Base-by-base conservation (phyloP, 2,113 vertebrate genomes). In the Pygoscelis antarcticus region DNA sequence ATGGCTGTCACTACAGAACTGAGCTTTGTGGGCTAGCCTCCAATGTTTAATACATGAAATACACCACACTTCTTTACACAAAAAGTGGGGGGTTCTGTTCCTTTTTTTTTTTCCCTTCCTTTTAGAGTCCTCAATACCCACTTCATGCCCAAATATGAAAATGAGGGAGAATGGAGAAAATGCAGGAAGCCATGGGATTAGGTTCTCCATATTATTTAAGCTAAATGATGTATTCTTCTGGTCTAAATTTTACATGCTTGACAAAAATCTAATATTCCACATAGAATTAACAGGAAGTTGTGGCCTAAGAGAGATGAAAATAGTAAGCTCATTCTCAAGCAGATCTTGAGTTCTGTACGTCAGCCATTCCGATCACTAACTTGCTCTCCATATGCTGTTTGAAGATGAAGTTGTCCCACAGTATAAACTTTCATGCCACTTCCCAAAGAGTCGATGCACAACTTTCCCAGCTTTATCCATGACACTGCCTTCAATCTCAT, bases 341-440 rank as follows among this genome's bases (percentile, higher is more conserved):
- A 93, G 27, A 76, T 85, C 30, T 84, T 44, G 57, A 46, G 44
- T 85, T 69, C 62, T 83, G 58, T 34, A 49, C 3, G 0, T 26
- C 18, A 60, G 57, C 17, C 8, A 19, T 22, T 86, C 38, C 52
- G 10, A 36, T 58, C 52, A 99, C 99, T 93, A 95, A 99, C 99
- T 99, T 77, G 99, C 98, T 99, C 99, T 99, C 99, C 99, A 99
- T 96, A 99, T 96, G 95, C 99, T 99, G 4, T 98, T 98, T 69
- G 99, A 98, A 11, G 99, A 98, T 14, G 99, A 98, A 3, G 98
- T 97, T 20, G 98, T 98, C 14, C 99, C 99, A 36, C 98, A 99
- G 97, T 99, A 99, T 89, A 99, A 97, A 44, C 98, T 99, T 58
- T 99, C 99, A 1, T 99, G 98, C 99, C 99, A 99, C 90, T 99